phyloP scores from a whole-genome alignment of 2,797 vertebrate species.

The Ctenopoma kingsleyae region DNA sequence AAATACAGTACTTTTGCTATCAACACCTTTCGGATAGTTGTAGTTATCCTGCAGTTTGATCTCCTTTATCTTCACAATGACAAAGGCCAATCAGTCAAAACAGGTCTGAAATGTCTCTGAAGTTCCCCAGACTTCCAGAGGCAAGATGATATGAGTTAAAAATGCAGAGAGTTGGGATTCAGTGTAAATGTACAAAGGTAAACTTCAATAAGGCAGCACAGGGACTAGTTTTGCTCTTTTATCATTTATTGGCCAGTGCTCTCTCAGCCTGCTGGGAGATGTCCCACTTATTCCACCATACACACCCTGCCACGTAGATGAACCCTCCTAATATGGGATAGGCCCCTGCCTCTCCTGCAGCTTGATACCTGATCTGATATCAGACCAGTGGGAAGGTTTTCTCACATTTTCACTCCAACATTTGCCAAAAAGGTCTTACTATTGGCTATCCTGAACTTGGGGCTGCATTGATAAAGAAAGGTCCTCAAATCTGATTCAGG shows the following conservation, averaged over 20 bases:
- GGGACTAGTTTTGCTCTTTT: constrained; percentile 75
- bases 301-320: constrained; percentile 77
- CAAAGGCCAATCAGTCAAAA: constrained; percentile 68
- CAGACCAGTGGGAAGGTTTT: constrained; percentile 71
- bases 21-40: constrained; percentile 27
- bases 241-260: constrained; percentile 80
- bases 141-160: constrained; percentile 51
- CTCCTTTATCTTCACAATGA: constrained; percentile 62
- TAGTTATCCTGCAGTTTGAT: constrained; percentile 55
- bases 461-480: constrained; percentile 63
- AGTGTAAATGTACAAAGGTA: constrained; percentile 79
- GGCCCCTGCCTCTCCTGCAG: constrained; percentile 65
- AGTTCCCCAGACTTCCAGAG: constrained; percentile 52
- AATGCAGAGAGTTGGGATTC: constrained; percentile 72
- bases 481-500: constrained; percentile 71
- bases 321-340: constrained; percentile 76
- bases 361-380: constrained; percentile 74
- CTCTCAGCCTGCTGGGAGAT: constrained; percentile 80
- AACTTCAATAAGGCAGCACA: constrained; percentile 78
- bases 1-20: constrained; percentile 34
- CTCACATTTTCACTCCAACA: constrained; percentile 73
- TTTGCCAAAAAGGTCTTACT: constrained; percentile 75
- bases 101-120: constrained; percentile 51
- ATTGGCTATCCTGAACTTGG: constrained; percentile 59
- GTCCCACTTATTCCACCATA: constrained; percentile 82